Evolutionary conservation across 2,888 invertebrate genomes (phyloP).

Genomic region (Aleiodes testaceus): DNA sequence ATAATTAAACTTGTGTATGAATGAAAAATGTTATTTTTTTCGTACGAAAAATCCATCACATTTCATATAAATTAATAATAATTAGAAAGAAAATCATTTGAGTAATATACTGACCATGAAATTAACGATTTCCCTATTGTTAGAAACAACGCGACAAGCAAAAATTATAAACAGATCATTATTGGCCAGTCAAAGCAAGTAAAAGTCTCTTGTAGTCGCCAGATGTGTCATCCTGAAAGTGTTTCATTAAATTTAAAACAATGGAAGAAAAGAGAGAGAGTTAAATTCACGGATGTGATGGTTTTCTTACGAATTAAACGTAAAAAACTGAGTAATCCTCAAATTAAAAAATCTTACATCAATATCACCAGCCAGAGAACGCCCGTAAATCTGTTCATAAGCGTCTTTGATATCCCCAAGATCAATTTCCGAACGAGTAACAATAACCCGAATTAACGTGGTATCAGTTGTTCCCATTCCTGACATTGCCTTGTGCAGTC

Average conservation of each 20-base stretch:
- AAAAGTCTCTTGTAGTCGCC: slow-evolving; percentile 92
- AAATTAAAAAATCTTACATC: slow-evolving; percentile 76
- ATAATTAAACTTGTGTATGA: background rate
- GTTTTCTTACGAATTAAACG: background rate
- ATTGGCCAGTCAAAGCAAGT: slow-evolving; percentile 78
- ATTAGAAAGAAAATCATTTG: background rate
- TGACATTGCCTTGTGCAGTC: slow-evolving; percentile 89
- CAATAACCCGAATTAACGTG: slow-evolving; percentile 88
- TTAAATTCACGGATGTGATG: background rate
- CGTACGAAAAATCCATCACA: background rate
- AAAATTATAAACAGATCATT: slow-evolving; percentile 44
- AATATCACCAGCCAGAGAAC: slow-evolving; percentile 86
- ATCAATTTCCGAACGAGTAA: slow-evolving; percentile 89
- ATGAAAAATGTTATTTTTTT: too few relatives aligned
- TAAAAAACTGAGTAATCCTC: background rate
- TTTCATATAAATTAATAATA: background rate
- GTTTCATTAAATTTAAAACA: slow-evolving; percentile 44
- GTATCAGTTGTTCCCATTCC: slow-evolving; percentile 92
- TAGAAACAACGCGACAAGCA: slow-evolving; percentile 35
- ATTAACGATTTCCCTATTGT: slow-evolving; percentile 26
- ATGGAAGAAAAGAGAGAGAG: slow-evolving; percentile 54
- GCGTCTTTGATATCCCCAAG: slow-evolving; percentile 88
- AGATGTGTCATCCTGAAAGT: slow-evolving; percentile 86
- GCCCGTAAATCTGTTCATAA: slow-evolving; percentile 85
- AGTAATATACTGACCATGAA: slow-evolving; percentile 12